Conservation (phyloP, 1,140 invertebrate genomes). For the Medauroidea extradentata region DNA sequence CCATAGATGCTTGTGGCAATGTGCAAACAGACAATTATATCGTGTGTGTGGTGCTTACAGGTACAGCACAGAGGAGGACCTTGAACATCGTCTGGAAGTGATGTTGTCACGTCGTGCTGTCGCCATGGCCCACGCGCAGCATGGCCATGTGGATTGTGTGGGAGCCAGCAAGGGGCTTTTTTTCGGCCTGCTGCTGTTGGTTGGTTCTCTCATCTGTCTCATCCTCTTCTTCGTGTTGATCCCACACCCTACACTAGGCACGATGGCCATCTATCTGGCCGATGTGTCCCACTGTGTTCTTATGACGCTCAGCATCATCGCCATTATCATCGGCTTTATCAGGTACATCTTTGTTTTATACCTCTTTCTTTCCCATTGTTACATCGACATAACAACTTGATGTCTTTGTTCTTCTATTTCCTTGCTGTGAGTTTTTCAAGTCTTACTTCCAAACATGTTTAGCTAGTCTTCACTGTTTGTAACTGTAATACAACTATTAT, state of each 20-base stretch:
- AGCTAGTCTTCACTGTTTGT: no score
- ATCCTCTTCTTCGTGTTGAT: constrained; percentile 93
- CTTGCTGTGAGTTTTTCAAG: no score
- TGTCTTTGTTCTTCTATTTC: no score
- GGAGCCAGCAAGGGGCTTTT: constrained; percentile 92
- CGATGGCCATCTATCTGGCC: constrained; percentile 82
- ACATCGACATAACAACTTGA: no score
- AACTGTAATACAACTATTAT: no score
- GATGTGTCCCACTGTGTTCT: constrained; percentile 85
- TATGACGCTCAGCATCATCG: constrained; percentile 80
- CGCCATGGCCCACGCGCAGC: constrained; percentile 70
- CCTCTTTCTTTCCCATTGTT: no score
- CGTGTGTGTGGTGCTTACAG: constrained; percentile 37
- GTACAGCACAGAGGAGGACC: constrained; percentile 74
- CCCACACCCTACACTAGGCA: constrained; percentile 70
- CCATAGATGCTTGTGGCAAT: no score
- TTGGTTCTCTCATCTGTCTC: constrained; percentile 86
- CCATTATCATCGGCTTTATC: constrained; percentile 85
- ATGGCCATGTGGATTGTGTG: constrained; percentile 83
- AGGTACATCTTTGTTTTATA: no score
- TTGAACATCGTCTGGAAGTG: constrained; percentile 77
- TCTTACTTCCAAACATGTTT: no score
- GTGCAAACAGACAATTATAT: no score
- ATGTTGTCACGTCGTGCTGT: constrained; percentile 78
- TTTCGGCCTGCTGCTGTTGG: constrained; percentile 82